A percentile compares a stretch with the other conserved stretches of the same genome.
phyloP scores from a whole-genome alignment of 2,797 vertebrate species.

The Lutra lutra region DNA sequence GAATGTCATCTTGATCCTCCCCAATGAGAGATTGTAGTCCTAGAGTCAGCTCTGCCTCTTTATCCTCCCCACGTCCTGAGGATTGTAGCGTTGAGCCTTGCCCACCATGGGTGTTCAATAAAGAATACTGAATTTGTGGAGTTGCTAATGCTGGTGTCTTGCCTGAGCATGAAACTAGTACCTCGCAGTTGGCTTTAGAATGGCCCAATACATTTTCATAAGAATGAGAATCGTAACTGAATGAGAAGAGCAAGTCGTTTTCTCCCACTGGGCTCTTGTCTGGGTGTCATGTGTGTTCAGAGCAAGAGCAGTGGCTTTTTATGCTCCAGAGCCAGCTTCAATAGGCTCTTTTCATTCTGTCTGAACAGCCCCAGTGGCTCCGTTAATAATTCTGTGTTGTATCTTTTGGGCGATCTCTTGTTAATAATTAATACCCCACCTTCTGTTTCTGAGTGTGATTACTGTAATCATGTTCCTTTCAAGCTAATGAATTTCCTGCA shows the following conservation, averaged over 20 bases:
- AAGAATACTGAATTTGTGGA: background rate
- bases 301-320: background rate
- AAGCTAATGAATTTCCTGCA: constrained; percentile 59
- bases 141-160: background rate
- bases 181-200: background rate
- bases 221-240: background rate
- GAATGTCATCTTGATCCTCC: background rate
- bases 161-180: background rate
- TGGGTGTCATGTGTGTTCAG: background rate
- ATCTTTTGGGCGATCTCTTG: constrained; percentile 13
- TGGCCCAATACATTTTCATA: background rate
- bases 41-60: background rate
- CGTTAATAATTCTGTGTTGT: background rate
- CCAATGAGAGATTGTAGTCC: background rate
- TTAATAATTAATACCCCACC: constrained; percentile 62
- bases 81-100: background rate
- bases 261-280: background rate
- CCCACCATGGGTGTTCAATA: background rate
- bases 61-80: background rate
- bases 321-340: background rate
- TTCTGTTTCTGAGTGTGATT: constrained; percentile 12
- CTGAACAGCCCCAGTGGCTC: background rate
- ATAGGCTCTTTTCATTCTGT: background rate
- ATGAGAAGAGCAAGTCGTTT: background rate
- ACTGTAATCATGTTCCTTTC: constrained; percentile 5